phyloP scores from a whole-genome alignment of 2,797 vertebrate species.

The Arrhamphus sclerolepis region DNA sequence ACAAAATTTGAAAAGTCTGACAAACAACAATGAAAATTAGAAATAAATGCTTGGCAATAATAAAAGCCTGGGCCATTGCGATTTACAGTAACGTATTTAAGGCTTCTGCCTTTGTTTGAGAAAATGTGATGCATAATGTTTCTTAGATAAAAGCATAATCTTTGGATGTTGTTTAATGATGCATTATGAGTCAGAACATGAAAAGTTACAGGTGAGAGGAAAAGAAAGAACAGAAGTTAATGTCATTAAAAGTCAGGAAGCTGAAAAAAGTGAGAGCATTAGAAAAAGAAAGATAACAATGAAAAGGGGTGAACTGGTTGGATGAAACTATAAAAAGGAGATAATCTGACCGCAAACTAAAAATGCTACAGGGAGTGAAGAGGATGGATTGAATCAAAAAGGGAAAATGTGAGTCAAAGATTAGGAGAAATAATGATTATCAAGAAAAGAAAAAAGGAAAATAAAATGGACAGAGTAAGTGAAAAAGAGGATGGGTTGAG shows the following conservation, averaged over 20 bases:
- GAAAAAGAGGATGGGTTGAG: constrained; percentile 30
- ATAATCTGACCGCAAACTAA: constrained; percentile 45
- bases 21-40: too few relatives aligned
- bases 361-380: constrained; percentile 29
- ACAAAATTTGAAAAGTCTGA: too few relatives aligned
- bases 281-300: constrained; percentile 7
- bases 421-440: background rate
- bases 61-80: too few relatives aligned
- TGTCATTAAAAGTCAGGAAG: constrained; percentile 22
- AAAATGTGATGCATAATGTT: background rate
- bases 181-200: constrained; percentile 18
- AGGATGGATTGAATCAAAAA: constrained; percentile 20
- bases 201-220: constrained; percentile 6
- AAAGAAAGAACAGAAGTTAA: constrained; percentile 6
- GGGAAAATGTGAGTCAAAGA: background rate
- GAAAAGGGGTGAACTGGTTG: constrained; percentile 6
- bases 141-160: constrained; percentile 21
- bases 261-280: constrained; percentile 23
- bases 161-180: constrained; percentile 22
- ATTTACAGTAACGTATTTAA: too few relatives aligned
- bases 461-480: constrained; percentile 16
- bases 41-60: too few relatives aligned
- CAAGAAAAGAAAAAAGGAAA: constrained; percentile 26
- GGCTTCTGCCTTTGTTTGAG: too few relatives aligned
- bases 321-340: constrained; percentile 33